These are phyloP conservation scores for Haliaeetus leucogaster DNA, from an alignment of 2,113 vertebrate genomes.

Conservation along the genomic window DNA sequence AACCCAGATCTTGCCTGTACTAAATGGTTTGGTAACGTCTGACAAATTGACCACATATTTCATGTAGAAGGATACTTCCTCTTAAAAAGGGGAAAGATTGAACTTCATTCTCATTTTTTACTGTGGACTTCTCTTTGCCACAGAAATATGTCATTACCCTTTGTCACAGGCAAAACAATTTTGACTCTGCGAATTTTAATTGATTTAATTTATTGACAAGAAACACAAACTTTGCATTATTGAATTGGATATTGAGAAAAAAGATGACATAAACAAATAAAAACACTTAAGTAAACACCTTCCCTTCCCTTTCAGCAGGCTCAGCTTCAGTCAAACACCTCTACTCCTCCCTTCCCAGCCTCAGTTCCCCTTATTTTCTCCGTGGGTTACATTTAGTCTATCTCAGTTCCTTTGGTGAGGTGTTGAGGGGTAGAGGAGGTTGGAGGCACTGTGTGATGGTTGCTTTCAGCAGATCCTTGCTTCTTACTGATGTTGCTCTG, in stretches of 20 bases:
- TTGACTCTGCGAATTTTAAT: background rate
- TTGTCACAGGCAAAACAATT: background rate
- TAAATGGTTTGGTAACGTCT: background rate
- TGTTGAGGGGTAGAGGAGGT: background rate
- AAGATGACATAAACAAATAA: background rate
- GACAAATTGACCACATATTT: background rate
- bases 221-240: background rate
- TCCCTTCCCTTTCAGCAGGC: background rate
- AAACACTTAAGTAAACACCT: background rate
- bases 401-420: background rate
- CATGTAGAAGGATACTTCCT: background rate
- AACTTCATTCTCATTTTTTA: background rate
- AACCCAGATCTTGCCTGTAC: background rate
- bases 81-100: background rate
- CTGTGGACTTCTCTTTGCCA: background rate
- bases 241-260: background rate
- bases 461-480: background rate
- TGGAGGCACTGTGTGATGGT: background rate
- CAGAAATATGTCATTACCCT: background rate
- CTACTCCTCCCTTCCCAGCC: background rate
- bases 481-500: background rate
- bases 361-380: background rate
- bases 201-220: background rate
- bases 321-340: background rate
- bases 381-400: fast-evolving